These are phyloP conservation scores for Bembecia ichneumoniformis DNA, from an alignment of 2,888 invertebrate species.

Conservation along the genomic window DNA sequence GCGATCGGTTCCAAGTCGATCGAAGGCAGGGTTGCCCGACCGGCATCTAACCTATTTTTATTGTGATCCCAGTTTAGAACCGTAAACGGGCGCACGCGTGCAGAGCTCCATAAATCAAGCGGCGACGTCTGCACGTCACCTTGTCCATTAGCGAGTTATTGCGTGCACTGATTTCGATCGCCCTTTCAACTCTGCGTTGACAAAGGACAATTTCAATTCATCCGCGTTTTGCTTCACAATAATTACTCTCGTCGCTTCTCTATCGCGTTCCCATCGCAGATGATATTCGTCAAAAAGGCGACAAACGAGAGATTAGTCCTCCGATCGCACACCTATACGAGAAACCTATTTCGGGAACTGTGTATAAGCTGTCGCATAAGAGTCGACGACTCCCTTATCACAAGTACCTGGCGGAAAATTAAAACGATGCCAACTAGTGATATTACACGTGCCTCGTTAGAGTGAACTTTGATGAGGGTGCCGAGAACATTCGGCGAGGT, in stretches of 20 bases:
- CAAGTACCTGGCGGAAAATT: no score
- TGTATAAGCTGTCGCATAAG: no score
- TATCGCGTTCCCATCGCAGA: no score
- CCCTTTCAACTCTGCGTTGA: slow-evolving; percentile 5
- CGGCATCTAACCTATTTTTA: slow-evolving; percentile 48
- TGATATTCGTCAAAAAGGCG: not conserved
- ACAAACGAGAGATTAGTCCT: not conserved
- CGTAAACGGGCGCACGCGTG: slow-evolving; percentile 32
- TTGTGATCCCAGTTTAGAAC: slow-evolving; percentile 41
- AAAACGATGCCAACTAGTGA: no score
- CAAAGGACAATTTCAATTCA: not conserved
- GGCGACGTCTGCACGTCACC: slow-evolving; percentile 10
- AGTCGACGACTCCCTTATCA: no score
- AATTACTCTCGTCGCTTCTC: no score
- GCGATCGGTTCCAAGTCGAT: slow-evolving; percentile 18
- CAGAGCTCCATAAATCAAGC: slow-evolving; percentile 21
- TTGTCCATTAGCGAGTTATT: slow-evolving; percentile 9
- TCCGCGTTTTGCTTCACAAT: not conserved
- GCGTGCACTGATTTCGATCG: slow-evolving; percentile 14
- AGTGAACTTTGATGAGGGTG: no score
- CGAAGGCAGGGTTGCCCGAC: slow-evolving; percentile 45
- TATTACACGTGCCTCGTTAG: no score
- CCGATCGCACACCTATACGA: slow-evolving; percentile 23
- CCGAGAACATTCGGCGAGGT: slow-evolving; percentile 18
- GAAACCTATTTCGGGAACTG: no score